Percentiles rank a stretch among this genome's conserved stretches.
phyloP scores from a whole-genome alignment of 2,797 vertebrate species.

The Yasuhikotakia modesta region DNA sequence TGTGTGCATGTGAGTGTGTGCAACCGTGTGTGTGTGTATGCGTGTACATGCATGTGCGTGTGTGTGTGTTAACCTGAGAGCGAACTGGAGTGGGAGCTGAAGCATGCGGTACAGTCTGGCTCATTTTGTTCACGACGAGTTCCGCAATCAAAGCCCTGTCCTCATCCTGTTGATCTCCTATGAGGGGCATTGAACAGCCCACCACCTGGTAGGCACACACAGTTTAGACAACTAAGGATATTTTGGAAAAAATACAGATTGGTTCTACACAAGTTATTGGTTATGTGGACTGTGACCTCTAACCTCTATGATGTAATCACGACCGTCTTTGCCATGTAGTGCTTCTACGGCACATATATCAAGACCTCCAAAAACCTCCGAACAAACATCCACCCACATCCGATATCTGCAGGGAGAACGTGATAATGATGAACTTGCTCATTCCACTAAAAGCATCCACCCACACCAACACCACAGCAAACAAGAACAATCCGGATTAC shows the following conservation, averaged over 20 bases:
- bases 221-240: neutral
- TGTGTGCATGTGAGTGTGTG: too few species aligned
- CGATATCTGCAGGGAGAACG: slow-evolving; percentile 78
- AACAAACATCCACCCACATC: slow-evolving; percentile 88
- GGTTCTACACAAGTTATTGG: neutral
- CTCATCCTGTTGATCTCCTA: slow-evolving; percentile 91
- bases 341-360: slow-evolving; percentile 92
- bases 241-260: neutral
- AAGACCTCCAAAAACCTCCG: slow-evolving; percentile 88
- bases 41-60: too few species aligned
- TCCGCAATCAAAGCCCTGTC: slow-evolving; percentile 88
- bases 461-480: slow-evolving; percentile 21
- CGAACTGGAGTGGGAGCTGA: slow-evolving; percentile 77
- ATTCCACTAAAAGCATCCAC: slow-evolving; percentile 38
- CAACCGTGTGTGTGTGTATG: too few species aligned
- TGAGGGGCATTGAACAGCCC: slow-evolving; percentile 90
- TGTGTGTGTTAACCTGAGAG: slow-evolving; percentile 67
- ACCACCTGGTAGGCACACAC: slow-evolving; percentile 77
- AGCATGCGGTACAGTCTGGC: slow-evolving; percentile 75
- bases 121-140: slow-evolving; percentile 84
- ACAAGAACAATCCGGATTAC: slow-evolving; percentile 7
- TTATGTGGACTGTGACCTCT: slow-evolving; percentile 27
- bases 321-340: slow-evolving; percentile 88
- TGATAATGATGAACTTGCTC: slow-evolving; percentile 26
- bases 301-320: slow-evolving; percentile 92